Base-by-base conservation (phyloP, 2,888 invertebrate genomes). In the Coelinius sp. region DNA sequence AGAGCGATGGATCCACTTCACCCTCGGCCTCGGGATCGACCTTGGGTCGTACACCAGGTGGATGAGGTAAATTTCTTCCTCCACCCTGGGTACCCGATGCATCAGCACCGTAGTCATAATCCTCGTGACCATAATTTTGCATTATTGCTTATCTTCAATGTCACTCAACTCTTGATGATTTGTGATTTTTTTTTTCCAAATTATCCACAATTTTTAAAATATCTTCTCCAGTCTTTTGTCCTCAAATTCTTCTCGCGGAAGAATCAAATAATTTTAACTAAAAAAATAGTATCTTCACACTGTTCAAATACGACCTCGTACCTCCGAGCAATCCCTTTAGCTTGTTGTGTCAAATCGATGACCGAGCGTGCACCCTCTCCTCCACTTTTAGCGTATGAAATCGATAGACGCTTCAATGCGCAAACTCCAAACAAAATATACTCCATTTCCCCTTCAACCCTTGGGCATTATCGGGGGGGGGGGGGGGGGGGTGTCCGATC, bases 11-110 rank as follows among this genome's bases (percentile, higher is more conserved):
- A 89, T 96, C 96, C 77, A 96, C 96, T 88, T 95, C 95, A 76
- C 96, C 96, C 80, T 91, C 89, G 78, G 95, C 96, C 79, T 94
- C 93, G 10, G 96, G 94, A 89, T 94, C 92, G 72, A 96, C 96
- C 88, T 93, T 90, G 65, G 96, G 96, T 77, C 96, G 88, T 7
- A 88, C 88, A 44, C 88, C 88, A 22, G 82, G 81, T 41, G 80
- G 76, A 73, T 80, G 82, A 2, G 85, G 84, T 31, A 83, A 64
- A 27, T 73, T 65, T 62, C 83, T 77, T 14, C 79, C 80, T 14
- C 68, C 62, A 52, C 73, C 76, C 69, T 74, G 75, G 22, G 53
- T 75, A 12, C 56, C 70, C 14, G 71, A 56, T 41, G 44, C 72
- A 24, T 77, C 78, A 2, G 70, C 73, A 67, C 80, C 81, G 22